phyloP scores from a whole-genome alignment of 2,888 invertebrate species.

The Entomobrya proxima region DNA sequence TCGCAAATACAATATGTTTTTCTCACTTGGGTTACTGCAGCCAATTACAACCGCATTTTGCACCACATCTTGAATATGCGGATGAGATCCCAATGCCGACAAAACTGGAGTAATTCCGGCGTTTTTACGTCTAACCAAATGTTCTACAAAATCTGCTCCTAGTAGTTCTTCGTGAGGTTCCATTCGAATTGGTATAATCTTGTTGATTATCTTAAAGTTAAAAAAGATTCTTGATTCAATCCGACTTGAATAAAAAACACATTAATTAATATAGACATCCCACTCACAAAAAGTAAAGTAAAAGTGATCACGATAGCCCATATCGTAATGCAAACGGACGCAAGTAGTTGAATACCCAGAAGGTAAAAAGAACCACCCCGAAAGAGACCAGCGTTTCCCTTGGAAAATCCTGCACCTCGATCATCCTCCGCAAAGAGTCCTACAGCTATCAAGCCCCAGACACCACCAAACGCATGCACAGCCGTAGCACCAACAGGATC shows the following conservation, averaged over 20 bases:
- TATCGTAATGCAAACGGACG: conserved; percentile 76
- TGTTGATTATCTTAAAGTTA: conserved; percentile 75
- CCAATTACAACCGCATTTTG: conserved; percentile 53
- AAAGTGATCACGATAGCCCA: conserved; percentile 78
- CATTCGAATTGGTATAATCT: conserved; percentile 77
- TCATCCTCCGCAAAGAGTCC: conserved; percentile 78
- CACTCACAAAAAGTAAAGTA: conserved; percentile 77
- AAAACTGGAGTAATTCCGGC: conserved; percentile 71
- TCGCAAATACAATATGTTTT: neutral
- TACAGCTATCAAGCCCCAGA: conserved; percentile 78
- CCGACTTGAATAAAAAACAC: neutral
- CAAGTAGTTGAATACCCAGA: conserved; percentile 78
- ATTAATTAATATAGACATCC: neutral
- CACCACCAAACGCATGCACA: conserved; percentile 77
- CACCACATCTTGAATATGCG: conserved; percentile 43
- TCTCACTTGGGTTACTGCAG: conserved; percentile 64
- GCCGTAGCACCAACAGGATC: conserved; percentile 79
- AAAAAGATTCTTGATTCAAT: neutral
- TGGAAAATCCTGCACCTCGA: conserved; percentile 77
- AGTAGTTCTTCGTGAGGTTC: conserved; percentile 77
- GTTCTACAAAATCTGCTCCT: conserved; percentile 78
- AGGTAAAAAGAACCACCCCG: conserved; percentile 76
- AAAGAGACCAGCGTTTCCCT: conserved; percentile 77
- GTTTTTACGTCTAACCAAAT: conserved; percentile 76
- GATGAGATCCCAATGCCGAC: conserved; percentile 63